A percentile compares a stretch with the other conserved stretches of the same genome.
phyloP scores from a whole-genome alignment of 2,888 invertebrate species.

The Ypsolopha sequella region DNA sequence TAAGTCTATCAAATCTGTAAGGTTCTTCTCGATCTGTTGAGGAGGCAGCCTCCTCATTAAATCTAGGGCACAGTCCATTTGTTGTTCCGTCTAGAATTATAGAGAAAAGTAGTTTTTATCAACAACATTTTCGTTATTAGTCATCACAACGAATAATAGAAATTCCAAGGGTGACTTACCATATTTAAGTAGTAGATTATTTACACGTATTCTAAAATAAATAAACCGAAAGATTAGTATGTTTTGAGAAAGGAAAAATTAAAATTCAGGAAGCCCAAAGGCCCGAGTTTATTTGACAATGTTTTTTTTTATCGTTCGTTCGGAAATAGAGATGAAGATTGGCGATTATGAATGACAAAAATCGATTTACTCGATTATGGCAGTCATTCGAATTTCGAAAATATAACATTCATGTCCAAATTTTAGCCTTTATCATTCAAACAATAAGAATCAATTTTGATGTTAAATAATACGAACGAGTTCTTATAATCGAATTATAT shows the following conservation, averaged over 20 bases:
- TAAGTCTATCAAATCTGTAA: conserved; percentile 97
- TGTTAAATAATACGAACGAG: no score
- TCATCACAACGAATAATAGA: conserved; percentile 53
- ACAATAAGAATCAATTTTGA: no score
- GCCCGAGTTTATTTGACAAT: conserved; percentile 19
- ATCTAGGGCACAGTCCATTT: conserved; percentile 99
- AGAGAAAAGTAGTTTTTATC: not conserved
- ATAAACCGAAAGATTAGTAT: not conserved
- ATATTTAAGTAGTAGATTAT: conserved; percentile 16
- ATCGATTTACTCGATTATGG: no score
- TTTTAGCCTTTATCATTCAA: no score
- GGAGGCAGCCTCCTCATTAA: conserved; percentile 99
- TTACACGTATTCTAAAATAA: not conserved
- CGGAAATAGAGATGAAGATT: conserved; percentile 12
- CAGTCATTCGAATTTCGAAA: no score
- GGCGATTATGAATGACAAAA: no score
- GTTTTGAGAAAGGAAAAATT: conserved; percentile 11
- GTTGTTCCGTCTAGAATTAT: conserved; percentile 86
- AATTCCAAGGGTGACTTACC: conserved; percentile 24
- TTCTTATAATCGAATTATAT: no score
- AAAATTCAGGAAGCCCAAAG: conserved; percentile 12
- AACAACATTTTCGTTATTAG: conserved; percentile 37
- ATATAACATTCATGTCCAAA: no score
- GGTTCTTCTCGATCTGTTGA: conserved; percentile 98
- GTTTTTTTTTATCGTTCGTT: conserved; percentile 8